phyloP scores from a whole-genome alignment of 2,797 vertebrate genomes.

The Coluber constrictor region DNA sequence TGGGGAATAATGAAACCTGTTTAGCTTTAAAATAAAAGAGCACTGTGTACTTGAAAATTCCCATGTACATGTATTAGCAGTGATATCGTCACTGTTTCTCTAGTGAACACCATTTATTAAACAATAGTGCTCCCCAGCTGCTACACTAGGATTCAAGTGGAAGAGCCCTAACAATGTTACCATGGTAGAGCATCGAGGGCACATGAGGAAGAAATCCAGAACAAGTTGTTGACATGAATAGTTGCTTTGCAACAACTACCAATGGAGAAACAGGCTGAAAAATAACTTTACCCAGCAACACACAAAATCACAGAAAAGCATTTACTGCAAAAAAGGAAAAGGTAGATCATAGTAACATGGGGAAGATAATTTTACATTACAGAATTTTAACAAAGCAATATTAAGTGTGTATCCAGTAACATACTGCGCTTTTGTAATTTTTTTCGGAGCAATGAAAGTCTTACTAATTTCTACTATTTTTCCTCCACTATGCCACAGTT shows the following conservation, averaged over 20 bases:
- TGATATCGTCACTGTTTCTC: background rate
- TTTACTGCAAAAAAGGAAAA: background rate
- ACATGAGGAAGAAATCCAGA: slow-evolving; percentile 8
- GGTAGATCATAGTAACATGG: background rate
- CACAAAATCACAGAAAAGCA: background rate
- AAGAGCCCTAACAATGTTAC: slow-evolving; percentile 16
- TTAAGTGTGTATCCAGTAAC: background rate
- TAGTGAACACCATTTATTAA: slow-evolving; percentile 1
- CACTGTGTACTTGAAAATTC: background rate
- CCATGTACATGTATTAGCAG: background rate
- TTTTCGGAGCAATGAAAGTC: background rate
- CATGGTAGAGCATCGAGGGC: background rate
- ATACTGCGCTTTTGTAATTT: background rate
- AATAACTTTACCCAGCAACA: slow-evolving; percentile 2
- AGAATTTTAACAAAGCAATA: background rate
- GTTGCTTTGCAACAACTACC: slow-evolving; percentile 18
- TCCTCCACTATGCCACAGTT: background rate
- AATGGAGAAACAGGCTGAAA: slow-evolving; percentile 5
- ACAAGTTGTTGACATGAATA: slow-evolving; percentile 16
- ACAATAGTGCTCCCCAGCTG: slow-evolving; percentile 12
- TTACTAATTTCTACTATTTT: background rate
- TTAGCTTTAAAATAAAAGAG: background rate
- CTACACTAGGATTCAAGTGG: background rate
- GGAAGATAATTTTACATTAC: background rate
- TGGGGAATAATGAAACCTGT: background rate